phyloP scores from a whole-genome alignment of 2,888 invertebrate species.

The Hypolimnas misippus region DNA sequence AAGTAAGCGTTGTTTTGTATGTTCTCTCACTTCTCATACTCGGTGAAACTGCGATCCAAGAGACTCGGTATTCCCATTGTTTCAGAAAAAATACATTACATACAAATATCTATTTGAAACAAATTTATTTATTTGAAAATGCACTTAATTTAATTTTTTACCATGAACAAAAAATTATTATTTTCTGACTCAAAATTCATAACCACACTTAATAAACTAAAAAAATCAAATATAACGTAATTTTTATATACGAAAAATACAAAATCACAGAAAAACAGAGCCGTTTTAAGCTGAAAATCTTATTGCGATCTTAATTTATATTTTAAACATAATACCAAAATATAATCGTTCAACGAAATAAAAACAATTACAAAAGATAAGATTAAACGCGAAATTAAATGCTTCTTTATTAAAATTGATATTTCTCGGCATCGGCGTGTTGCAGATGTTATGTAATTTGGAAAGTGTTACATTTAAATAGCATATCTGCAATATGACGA shows the following conservation, averaged over 20 bases:
- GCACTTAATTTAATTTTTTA: too few relatives aligned
- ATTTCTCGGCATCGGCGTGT: conserved; percentile 14
- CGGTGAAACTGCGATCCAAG: neutral
- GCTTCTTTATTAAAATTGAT: conserved; percentile 6
- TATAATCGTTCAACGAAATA: neutral
- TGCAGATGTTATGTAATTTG: conserved; percentile 35
- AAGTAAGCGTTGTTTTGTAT: neutral
- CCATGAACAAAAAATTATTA: too few relatives aligned
- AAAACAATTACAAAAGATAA: neutral
- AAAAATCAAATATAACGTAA: too few relatives aligned
- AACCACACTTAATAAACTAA: too few relatives aligned
- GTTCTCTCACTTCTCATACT: neutral
- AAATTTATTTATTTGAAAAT: too few relatives aligned
- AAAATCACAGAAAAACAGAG: too few relatives aligned
- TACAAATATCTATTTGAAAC: too few relatives aligned
- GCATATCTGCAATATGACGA: conserved; percentile 12
- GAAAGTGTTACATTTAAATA: conserved; percentile 19
- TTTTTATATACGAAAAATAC: too few relatives aligned
- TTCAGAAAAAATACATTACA: too few relatives aligned
- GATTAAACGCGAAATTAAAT: neutral
- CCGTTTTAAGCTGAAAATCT: too few relatives aligned
- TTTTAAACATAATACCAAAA: neutral
- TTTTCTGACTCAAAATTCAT: too few relatives aligned
- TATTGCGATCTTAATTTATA: too few relatives aligned
- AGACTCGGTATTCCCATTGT: neutral